Conservation (phyloP, 1,140 invertebrate species). For the Telenomus remus region DNA sequence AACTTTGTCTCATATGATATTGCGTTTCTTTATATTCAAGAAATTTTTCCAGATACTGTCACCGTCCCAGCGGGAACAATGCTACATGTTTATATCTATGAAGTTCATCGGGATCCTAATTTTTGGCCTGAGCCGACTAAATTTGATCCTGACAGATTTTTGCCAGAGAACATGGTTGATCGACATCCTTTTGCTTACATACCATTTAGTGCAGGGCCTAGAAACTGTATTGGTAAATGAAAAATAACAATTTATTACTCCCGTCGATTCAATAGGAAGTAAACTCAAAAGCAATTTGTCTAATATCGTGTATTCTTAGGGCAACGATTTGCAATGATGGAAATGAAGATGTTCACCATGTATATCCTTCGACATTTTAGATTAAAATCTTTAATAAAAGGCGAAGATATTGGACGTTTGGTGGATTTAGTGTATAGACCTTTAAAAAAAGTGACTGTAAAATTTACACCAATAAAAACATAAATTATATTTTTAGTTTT, state of each 20-base stretch:
- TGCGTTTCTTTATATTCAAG: too few species aligned
- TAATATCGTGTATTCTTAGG: constrained; percentile 18
- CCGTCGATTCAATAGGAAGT: too few species aligned
- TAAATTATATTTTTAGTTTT: background rate
- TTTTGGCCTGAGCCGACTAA: constrained; percentile 83
- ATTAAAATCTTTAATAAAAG: constrained; percentile 18
- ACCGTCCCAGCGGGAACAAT: constrained; percentile 70
- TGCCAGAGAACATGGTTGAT: constrained; percentile 75
- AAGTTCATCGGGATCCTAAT: constrained; percentile 81
- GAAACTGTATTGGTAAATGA: constrained; percentile 75
- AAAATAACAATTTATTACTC: too few species aligned
- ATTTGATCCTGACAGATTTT: constrained; percentile 87
- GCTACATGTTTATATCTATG: constrained; percentile 74
- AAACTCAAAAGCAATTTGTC: too few species aligned
- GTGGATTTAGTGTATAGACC: constrained; percentile 29
- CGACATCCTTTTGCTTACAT: constrained; percentile 79
- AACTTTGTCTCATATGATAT: too few species aligned
- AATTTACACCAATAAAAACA: constrained; percentile 16
- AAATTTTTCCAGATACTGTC: constrained; percentile 55
- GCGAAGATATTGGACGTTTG: background rate
- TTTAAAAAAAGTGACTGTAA: constrained; percentile 1
- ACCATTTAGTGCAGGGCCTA: constrained; percentile 84
- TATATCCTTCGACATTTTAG: constrained; percentile 24
- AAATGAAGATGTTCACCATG: constrained; percentile 29
- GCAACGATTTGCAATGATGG: constrained; percentile 56